phyloP scores from a whole-genome alignment of 1,140 invertebrate species.

The Phthorimaea operculella region DNA sequence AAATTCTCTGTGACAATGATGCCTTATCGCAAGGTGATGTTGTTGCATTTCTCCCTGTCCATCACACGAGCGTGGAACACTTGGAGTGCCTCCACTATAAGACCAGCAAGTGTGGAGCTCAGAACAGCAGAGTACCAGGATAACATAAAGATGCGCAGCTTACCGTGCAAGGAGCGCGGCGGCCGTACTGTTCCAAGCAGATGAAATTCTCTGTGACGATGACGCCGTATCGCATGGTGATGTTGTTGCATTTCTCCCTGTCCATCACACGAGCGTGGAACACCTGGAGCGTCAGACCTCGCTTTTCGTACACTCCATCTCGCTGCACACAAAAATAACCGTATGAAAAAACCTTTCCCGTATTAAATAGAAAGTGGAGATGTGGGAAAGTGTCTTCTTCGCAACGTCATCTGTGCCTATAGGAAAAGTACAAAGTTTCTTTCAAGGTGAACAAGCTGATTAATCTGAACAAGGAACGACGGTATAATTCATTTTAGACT shows the following conservation, averaged over 20 bases:
- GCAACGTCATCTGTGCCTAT: too few relatives aligned
- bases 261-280: slow-evolving; percentile 38
- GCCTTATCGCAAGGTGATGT: slow-evolving; percentile 45
- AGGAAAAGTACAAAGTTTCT: too few relatives aligned
- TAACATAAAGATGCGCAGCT: slow-evolving; percentile 1
- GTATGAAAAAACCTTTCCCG: too few relatives aligned
- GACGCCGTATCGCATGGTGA: slow-evolving; percentile 46
- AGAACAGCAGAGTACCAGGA: too few relatives aligned
- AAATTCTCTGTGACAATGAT: slow-evolving; percentile 44
- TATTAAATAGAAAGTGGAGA: too few relatives aligned
- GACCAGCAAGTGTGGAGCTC: too few relatives aligned
- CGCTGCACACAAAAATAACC: slow-evolving; percentile 24
- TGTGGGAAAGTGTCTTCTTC: too few relatives aligned
- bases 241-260: slow-evolving; percentile 40
- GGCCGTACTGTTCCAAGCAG: slow-evolving; percentile 41
- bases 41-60: slow-evolving; percentile 38
- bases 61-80: slow-evolving; percentile 39
- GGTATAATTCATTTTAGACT: too few relatives aligned
- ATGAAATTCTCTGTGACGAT: slow-evolving; percentile 45
- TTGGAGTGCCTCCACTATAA: slow-evolving; percentile 41
- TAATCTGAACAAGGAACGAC: too few relatives aligned
- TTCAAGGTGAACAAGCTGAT: too few relatives aligned
- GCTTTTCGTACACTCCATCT: slow-evolving; percentile 39
- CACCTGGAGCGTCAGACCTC: slow-evolving; percentile 31
- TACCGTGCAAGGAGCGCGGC: slow-evolving; percentile 49